These are phyloP conservation scores for Aurelia sp. DNA, from an alignment of 30 jellyfish, hydroid and myxozoan species.

Conservation along the genomic window DNA sequence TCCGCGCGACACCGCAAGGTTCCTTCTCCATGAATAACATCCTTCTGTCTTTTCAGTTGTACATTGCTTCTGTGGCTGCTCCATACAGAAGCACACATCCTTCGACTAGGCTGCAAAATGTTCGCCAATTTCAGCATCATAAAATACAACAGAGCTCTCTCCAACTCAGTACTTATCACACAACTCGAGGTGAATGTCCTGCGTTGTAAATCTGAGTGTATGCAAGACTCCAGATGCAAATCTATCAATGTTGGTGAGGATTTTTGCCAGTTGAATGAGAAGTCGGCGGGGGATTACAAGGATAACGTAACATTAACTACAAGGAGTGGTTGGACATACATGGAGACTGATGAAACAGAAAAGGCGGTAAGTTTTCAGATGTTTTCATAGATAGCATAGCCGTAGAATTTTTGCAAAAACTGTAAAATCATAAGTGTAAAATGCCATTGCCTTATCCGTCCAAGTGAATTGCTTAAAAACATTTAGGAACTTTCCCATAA, in stretches of 20 bases:
- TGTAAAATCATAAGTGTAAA: no score
- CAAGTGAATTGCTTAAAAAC: no score
- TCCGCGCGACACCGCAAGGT: no score
- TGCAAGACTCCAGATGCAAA: not conserved
- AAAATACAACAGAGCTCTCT: not conserved
- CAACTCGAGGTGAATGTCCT: not conserved
- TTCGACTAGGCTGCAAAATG: not conserved
- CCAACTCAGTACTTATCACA: not conserved
- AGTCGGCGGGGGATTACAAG: not conserved
- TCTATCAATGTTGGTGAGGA: not conserved
- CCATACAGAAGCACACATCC: not conserved
- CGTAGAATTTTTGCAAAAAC: no score
- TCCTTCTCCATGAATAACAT: no score
- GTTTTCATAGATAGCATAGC: no score
- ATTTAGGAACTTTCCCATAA: no score
- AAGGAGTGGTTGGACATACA: no score
- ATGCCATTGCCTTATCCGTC: no score
- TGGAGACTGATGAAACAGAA: not conserved
- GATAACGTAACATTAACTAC: not conserved
- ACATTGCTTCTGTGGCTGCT: no score
- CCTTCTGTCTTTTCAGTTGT: no score
- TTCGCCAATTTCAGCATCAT: constrained; percentile 12
- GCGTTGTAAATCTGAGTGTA: not conserved
- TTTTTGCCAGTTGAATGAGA: not conserved
- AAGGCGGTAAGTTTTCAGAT: not conserved